phyloP scores from a whole-genome alignment of 2,113 vertebrate species.

The Atractosteus spatula region DNA sequence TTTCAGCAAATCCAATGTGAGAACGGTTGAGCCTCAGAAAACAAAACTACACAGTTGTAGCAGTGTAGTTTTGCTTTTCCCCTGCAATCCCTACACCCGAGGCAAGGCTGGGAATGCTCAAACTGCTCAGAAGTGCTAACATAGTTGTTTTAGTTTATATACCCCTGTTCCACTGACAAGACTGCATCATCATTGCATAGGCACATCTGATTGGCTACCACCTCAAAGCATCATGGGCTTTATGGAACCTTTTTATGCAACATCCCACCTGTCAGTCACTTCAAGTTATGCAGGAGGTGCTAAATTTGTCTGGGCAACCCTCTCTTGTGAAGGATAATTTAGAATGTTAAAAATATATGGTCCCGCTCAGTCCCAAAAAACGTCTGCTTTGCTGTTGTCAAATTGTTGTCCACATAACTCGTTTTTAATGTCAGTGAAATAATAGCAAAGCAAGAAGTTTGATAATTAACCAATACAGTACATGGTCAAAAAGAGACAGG shows the following conservation, averaged over 20 bases:
- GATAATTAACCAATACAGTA: constrained; percentile 33
- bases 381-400: neutral
- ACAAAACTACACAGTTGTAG: constrained; percentile 89
- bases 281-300: constrained; percentile 34
- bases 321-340: neutral
- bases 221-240: constrained; percentile 60
- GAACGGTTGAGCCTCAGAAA: constrained; percentile 82
- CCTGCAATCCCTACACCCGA: constrained; percentile 99
- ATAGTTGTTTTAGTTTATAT: constrained; percentile 79
- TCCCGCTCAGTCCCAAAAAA: neutral
- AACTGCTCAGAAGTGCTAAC: constrained; percentile 85
- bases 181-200: constrained; percentile 53
- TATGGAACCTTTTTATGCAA: constrained; percentile 61
- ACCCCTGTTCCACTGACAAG: constrained; percentile 69
- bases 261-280: constrained; percentile 64
- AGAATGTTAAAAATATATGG: neutral
- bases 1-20: constrained; percentile 83
- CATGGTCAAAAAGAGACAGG: constrained; percentile 44
- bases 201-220: constrained; percentile 69
- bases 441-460: neutral
- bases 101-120: constrained; percentile 97
- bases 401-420: too few species aligned
- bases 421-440: neutral
- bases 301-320: constrained; percentile 59
- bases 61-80: constrained; percentile 93